Conservation (phyloP, 1,140 invertebrate genomes). For the Armadillidium nasatum region DNA sequence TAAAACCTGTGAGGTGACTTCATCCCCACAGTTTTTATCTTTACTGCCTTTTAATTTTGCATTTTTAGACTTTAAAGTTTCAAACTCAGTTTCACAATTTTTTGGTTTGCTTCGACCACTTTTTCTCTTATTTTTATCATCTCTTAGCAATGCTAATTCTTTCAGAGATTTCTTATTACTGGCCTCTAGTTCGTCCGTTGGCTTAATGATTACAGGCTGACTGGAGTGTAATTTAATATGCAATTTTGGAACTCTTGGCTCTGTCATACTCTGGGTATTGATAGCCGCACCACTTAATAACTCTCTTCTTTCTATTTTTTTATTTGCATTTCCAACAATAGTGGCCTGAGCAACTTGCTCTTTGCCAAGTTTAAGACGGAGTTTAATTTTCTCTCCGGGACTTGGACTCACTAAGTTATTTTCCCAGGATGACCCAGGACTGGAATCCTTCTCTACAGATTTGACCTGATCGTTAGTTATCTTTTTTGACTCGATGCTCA, state of each 20-base stretch:
- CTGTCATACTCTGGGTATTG: slow-evolving; percentile 53
- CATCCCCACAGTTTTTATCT: slow-evolving; percentile 41
- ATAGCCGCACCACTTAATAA: slow-evolving; percentile 7
- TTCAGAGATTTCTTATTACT: slow-evolving; percentile 30
- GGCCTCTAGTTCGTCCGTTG: slow-evolving; percentile 33
- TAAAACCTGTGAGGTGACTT: slow-evolving; percentile 31
- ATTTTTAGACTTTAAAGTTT: slow-evolving; percentile 49
- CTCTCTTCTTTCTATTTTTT: slow-evolving; percentile 42
- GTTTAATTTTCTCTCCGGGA: slow-evolving; percentile 71
- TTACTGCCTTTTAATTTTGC: slow-evolving; percentile 44
- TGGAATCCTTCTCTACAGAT: slow-evolving; percentile 40
- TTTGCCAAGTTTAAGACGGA: slow-evolving; percentile 64
- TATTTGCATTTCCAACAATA: slow-evolving; percentile 36
- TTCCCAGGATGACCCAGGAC: slow-evolving; percentile 34
- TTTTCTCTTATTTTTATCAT: slow-evolving; percentile 38
- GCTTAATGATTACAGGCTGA: slow-evolving; percentile 43
- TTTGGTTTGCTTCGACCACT: slow-evolving; percentile 36
- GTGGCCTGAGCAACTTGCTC: slow-evolving; percentile 38
- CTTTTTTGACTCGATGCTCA: slow-evolving; percentile 47
- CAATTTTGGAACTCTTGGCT: slow-evolving; percentile 76
- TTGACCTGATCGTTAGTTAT: slow-evolving; percentile 32
- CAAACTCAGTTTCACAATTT: slow-evolving; percentile 39
- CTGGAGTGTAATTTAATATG: slow-evolving; percentile 67
- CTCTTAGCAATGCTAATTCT: slow-evolving; percentile 24
- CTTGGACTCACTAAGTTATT: slow-evolving; percentile 46